phyloP scores from a whole-genome alignment of 1,140 invertebrate species.

The Orchestia grillus region DNA sequence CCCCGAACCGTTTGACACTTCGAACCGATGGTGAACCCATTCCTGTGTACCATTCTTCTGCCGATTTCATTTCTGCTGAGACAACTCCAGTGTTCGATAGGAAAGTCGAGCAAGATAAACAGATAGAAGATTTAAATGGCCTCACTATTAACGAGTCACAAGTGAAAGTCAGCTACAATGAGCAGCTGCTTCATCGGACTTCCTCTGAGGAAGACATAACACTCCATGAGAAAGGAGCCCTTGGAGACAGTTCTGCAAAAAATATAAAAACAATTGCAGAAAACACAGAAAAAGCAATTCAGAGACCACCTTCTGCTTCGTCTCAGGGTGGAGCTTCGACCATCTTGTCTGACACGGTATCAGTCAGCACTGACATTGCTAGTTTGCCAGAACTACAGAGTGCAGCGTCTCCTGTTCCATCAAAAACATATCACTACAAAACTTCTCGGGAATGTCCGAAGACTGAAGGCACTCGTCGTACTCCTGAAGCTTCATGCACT shows the following conservation, averaged over 20 bases:
- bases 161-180: slow-evolving; percentile 29
- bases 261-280: background rate
- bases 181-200: slow-evolving; percentile 37
- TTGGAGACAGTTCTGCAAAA: background rate
- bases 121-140: slow-evolving; percentile 56
- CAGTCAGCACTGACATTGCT: slow-evolving; percentile 54
- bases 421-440: background rate
- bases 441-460: background rate
- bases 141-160: slow-evolving; percentile 59
- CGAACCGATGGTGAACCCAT: background rate
- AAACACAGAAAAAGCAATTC: background rate
- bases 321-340: background rate
- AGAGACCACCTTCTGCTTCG: background rate
- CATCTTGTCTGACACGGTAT: background rate
- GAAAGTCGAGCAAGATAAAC: slow-evolving; percentile 54
- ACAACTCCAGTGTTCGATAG: slow-evolving; percentile 51
- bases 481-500: background rate
- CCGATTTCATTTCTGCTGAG: slow-evolving; percentile 60
- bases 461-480: background rate
- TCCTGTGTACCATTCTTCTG: slow-evolving; percentile 58
- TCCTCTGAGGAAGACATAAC: slow-evolving; percentile 62
- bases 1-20: background rate
- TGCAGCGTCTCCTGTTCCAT: slow-evolving; percentile 17
- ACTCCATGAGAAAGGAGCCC: slow-evolving; percentile 54
- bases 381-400: slow-evolving; percentile 59